These are phyloP conservation scores for Drosophila picticornis DNA, from an alignment of 2,888 invertebrate genomes.

Conservation along the genomic window DNA sequence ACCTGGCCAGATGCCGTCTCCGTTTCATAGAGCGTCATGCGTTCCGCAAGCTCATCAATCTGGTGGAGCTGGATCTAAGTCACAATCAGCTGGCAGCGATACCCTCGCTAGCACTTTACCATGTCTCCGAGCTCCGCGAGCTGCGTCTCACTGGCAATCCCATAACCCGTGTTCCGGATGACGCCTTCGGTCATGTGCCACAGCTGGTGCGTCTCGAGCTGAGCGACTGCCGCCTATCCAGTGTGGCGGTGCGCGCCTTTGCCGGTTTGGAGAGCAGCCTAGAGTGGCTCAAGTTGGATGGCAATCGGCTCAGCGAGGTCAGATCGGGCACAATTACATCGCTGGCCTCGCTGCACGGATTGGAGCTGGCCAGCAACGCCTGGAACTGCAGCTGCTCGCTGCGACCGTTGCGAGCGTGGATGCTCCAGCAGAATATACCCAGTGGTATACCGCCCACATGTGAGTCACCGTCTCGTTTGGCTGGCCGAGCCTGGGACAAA, in stretches of 20 bases:
- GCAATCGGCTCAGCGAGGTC: conserved; percentile 90
- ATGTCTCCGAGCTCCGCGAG: conserved; percentile 91
- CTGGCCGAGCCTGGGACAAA: conserved; percentile 90
- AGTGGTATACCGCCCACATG: conserved; percentile 90
- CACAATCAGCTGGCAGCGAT: conserved; percentile 89
- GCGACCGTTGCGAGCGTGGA: conserved; percentile 91
- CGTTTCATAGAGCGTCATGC: conserved; percentile 90
- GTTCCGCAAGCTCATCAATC: conserved; percentile 91
- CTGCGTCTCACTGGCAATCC: conserved; percentile 91
- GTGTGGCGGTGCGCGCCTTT: conserved; percentile 90
- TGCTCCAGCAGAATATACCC: conserved; percentile 91
- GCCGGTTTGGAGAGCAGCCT: conserved; percentile 90
- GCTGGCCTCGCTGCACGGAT: conserved; percentile 89
- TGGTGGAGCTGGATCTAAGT: conserved; percentile 93
- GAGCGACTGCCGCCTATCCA: conserved; percentile 89
- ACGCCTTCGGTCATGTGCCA: conserved; percentile 89
- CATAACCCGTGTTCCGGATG: conserved; percentile 89
- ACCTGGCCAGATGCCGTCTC: conserved; percentile 90
- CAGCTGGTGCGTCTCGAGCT: conserved; percentile 91
- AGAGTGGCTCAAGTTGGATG: conserved; percentile 92
- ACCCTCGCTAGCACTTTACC: conserved; percentile 90
- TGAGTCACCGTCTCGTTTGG: conserved; percentile 88
- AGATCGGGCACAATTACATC: conserved; percentile 89
- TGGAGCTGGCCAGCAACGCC: conserved; percentile 92
- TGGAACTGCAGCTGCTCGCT: conserved; percentile 94